A percentile compares a stretch with the other conserved stretches of the same genome.
These are phyloP conservation scores for Camelus dromedarius DNA, from an alignment of 2,113 vertebrate species.

Conservation along the genomic window DNA sequence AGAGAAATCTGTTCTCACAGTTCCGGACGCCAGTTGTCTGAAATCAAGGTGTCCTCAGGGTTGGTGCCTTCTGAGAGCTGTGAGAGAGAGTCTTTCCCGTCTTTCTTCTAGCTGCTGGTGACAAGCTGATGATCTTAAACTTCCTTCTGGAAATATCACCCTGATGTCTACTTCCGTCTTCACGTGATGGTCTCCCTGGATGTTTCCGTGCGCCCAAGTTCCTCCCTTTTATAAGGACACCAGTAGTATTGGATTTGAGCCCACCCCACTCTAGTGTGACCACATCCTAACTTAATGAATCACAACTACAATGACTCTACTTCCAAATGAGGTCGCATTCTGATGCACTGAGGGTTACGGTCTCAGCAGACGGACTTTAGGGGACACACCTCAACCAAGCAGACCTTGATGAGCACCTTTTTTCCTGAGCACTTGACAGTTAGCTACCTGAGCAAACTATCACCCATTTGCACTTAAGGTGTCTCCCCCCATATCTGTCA, in stretches of 20 bases:
- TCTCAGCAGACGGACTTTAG: rapidly evolving
- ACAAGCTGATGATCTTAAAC: background rate
- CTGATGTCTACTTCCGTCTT: background rate
- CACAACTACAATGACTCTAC: background rate
- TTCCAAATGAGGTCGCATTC: too few relatives aligned
- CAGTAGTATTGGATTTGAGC: rapidly evolving
- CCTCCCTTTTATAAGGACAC: background rate
- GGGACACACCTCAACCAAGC: background rate
- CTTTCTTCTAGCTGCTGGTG: background rate
- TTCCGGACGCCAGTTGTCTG: background rate
- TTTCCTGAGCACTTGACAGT: background rate
- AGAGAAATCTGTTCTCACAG: rapidly evolving
- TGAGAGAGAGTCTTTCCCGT: rapidly evolving
- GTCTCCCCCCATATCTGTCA: rapidly evolving
- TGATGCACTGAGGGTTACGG: background rate
- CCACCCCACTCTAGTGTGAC: rapidly evolving
- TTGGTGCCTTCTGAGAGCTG: rapidly evolving
- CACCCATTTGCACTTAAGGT: rapidly evolving
- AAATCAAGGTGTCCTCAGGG: background rate
- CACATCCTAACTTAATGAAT: background rate
- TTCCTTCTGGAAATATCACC: rapidly evolving
- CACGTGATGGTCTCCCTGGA: rapidly evolving
- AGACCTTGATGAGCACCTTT: background rate
- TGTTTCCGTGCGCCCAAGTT: background rate
- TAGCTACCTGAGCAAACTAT: background rate